These are phyloP conservation scores for Hemicrepidius hirtus DNA, from an alignment of 2,888 invertebrate genomes.

Conservation along the genomic window DNA sequence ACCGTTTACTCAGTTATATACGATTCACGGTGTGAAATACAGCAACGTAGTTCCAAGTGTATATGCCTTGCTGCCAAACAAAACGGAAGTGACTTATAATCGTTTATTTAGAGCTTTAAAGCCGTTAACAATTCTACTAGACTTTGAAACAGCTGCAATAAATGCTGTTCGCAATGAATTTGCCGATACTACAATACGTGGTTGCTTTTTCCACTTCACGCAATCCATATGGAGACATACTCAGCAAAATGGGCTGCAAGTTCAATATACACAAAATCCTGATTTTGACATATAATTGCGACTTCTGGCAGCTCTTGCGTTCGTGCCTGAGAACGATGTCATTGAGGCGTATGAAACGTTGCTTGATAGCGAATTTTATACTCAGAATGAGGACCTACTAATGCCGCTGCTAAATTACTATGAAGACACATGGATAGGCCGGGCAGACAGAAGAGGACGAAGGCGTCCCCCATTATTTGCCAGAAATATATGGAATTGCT, in stretches of 20 bases:
- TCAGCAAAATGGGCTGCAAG: conserved; percentile 27
- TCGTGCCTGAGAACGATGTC: too few species aligned
- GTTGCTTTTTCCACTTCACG: conserved; percentile 28
- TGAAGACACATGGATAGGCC: conserved; percentile 5
- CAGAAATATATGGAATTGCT: not conserved
- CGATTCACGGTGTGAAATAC: conserved; percentile 15
- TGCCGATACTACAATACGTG: conserved; percentile 9
- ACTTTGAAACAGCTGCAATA: conserved; percentile 27
- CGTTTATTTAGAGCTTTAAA: too few species aligned
- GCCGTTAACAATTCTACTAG: conserved; percentile 16
- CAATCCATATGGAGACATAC: conserved; percentile 14
- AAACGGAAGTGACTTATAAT: not conserved
- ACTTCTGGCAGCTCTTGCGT: not conserved
- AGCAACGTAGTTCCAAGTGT: conserved; percentile 22
- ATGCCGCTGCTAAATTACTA: conserved; percentile 6
- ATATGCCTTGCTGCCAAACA: conserved; percentile 27
- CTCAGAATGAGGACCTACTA: conserved; percentile 22
- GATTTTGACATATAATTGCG: not conserved
- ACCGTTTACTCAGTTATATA: conserved; percentile 24
- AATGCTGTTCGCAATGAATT: conserved; percentile 15
- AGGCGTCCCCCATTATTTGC: too few species aligned
- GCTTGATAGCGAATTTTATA: conserved; percentile 7
- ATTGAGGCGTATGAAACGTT: not conserved
- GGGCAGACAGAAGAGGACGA: not conserved
- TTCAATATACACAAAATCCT: conserved; percentile 5